A percentile compares a stretch with the other conserved stretches of the same genome.
These are phyloP conservation scores for Ostrea denselamellosa DNA, from an alignment of 1,140 invertebrate species.

Conservation along the genomic window DNA sequence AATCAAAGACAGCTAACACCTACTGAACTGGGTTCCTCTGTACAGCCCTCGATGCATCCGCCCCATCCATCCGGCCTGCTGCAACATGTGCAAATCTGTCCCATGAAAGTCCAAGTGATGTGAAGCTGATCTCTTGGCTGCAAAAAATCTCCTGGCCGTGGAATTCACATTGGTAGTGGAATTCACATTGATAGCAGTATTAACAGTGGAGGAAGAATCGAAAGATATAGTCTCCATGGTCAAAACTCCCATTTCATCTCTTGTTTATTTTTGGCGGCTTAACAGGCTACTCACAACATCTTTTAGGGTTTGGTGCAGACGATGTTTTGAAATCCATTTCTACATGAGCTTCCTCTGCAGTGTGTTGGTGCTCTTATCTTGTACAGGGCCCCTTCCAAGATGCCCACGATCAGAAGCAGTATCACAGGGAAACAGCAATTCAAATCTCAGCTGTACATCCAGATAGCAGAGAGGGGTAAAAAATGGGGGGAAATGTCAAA, in stretches of 20 bases:
- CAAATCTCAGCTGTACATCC: constrained; percentile 29
- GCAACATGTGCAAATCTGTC: constrained; percentile 36
- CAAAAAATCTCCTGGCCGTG: constrained; percentile 23
- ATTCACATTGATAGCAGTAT: background rate
- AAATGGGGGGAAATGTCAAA: constrained; percentile 33
- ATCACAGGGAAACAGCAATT: constrained; percentile 23
- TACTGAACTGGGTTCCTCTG: background rate
- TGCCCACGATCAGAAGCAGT: constrained; percentile 1
- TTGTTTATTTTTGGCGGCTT: constrained; percentile 38
- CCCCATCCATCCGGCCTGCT: constrained; percentile 32
- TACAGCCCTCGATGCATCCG: constrained; percentile 18
- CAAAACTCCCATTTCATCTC: constrained; percentile 37
- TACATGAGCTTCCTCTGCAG: constrained; percentile 8
- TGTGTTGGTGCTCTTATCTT: constrained; percentile 16
- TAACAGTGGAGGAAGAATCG: constrained; percentile 14
- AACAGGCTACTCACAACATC: constrained; percentile 37
- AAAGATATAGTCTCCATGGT: constrained; percentile 37
- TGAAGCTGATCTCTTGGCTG: constrained; percentile 26
- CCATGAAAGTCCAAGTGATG: constrained; percentile 42
- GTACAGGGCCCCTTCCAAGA: constrained; percentile 11
- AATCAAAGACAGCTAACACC: background rate
- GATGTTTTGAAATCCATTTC: constrained; percentile 38
- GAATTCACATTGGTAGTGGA: constrained; percentile 35
- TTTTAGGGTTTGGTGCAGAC: constrained; percentile 16
- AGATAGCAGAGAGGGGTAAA: constrained; percentile 34